These are phyloP conservation scores for Meandrusa payeni DNA, from an alignment of 2,888 invertebrate genomes.

Conservation along the genomic window DNA sequence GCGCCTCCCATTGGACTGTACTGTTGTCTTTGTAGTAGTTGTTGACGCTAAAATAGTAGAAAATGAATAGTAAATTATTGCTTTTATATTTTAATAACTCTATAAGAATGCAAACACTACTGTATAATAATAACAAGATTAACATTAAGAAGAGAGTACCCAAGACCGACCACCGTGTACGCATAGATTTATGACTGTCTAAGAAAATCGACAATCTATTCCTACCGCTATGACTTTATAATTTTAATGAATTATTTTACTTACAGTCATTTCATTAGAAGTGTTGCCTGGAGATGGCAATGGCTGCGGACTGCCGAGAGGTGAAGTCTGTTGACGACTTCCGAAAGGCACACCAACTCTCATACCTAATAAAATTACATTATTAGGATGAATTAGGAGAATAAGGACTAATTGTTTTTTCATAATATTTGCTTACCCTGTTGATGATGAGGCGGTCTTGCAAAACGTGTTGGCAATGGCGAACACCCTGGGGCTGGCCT, in stretches of 20 bases:
- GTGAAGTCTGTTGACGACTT: slow-evolving; percentile 69
- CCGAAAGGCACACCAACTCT: slow-evolving; percentile 69
- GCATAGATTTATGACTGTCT: too few species aligned
- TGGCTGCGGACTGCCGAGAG: slow-evolving; percentile 75
- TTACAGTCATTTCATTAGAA: slow-evolving; percentile 65
- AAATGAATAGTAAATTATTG: background rate
- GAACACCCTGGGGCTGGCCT: slow-evolving; percentile 70
- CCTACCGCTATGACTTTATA: too few species aligned
- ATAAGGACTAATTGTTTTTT: too few species aligned
- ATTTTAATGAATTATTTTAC: too few species aligned
- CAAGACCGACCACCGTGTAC: too few species aligned
- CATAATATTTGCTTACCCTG: slow-evolving; percentile 55
- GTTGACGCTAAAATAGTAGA: slow-evolving; percentile 54
- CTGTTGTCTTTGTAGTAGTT: slow-evolving; percentile 72
- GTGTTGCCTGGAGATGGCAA: slow-evolving; percentile 72
- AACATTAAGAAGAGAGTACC: too few species aligned
- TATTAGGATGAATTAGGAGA: too few species aligned
- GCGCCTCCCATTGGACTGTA: slow-evolving; percentile 77
- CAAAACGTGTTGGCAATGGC: slow-evolving; percentile 65
- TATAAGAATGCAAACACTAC: too few species aligned
- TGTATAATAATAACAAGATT: too few species aligned
- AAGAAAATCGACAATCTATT: too few species aligned
- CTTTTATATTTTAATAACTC: background rate
- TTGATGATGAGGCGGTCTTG: slow-evolving; percentile 70
- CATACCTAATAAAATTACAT: too few species aligned